Evolutionary conservation across 53 echinoderm and acorn worm genomes (phyloP), one percentile per base, ranked within the genome.

Genomic region (Luidia sarsii): DNA sequence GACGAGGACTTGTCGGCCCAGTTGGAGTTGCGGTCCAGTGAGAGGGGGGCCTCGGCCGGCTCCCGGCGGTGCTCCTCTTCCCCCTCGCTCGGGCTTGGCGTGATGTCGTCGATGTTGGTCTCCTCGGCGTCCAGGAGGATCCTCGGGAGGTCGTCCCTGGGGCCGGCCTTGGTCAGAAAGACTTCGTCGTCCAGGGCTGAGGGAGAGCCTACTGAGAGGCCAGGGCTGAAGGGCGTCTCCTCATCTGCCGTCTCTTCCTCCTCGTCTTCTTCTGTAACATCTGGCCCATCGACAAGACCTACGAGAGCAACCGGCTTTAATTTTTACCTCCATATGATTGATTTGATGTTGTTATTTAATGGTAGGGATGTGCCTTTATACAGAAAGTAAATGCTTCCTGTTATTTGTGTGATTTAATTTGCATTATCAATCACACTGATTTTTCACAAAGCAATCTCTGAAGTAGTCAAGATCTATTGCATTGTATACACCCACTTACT

Each of bases 1-100:
- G 77, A 61, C 46, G 77, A 77, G 28, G 77, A 77, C 24, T 77
- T 48, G 29, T 77, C 77, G 8, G 77, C 77, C 77, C 77, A 77
- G 48, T 77, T 77, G 19, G 60, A 39, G 61, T 77, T 77, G 18
- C 77, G 39, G 77, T 77, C 77, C 46, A 77, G 33, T 32, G 39
- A 55, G 28, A 61, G 9, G n/a, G n/a, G n/a, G n/a, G n/a, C n/a
- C n/a, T n/a, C n/a, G n/a, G n/a, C n/a, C 18, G 48, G 21, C 33
- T 77, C 77, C 9, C 29, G 23, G 25, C 54, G 35, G 19, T 54
- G 53, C 4, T 38, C 36, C 33, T 77, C 77, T 38, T 59, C 60
- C 19, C 61, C 60, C 6, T 55, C 77, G 46, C 74, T 74, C 23
- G 39, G 41, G 24, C 77, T 45, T n/a, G 18, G 46, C 16, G 60